Evolutionary conservation across 2,888 invertebrate species (phyloP), one percentile per base, ranked within the genome.

Genomic region (Chironomus riparius): DNA sequence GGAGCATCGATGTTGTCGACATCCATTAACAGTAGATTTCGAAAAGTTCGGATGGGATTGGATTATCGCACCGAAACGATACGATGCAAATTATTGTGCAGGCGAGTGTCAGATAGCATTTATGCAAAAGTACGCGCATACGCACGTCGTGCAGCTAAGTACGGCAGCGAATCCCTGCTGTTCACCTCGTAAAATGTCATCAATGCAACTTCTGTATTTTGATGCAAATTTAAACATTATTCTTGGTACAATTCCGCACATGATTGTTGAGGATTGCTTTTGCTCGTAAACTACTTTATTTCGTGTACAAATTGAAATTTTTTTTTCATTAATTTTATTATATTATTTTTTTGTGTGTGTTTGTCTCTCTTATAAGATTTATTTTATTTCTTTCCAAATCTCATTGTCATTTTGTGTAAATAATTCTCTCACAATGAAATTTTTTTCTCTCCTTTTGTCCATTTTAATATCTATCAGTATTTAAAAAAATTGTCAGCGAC

Each of bases 11-110:
- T 98, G 98, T 85, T 98, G 98, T 82, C 91, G 97, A 4, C 97
- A 96, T 84, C 96, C 97, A 0, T 87, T 98, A 65, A 91, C 91
- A 13, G 95, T 98, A 15, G 95, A 97, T 86, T 98, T 98, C 83
- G 93, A 93, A 79, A 91, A 92, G 24, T 96, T 98, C 82, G 97
- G 97, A 28, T 98, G 97, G 96, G 95, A 97, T 82, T 98, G 97
- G 91, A 94, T 98, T 80, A 95, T 98, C 77, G 97, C 97, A 0
- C 98, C 98, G 0, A 95, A 94, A 81, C 88, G 90, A 77, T 98
- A 97, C 86, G 93, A 94, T 81, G 97, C 98, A 6, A 95, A 95
- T 85, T 97, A 97, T 86, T 98, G 98, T 86, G 91, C 94, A 76
- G 97, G 98, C 6, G 95, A 97, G 80, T 98, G 98, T 83, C 92